phyloP scores from a whole-genome alignment of 2,113 vertebrate genomes.

The Ictidomys tridecemlineatus region DNA sequence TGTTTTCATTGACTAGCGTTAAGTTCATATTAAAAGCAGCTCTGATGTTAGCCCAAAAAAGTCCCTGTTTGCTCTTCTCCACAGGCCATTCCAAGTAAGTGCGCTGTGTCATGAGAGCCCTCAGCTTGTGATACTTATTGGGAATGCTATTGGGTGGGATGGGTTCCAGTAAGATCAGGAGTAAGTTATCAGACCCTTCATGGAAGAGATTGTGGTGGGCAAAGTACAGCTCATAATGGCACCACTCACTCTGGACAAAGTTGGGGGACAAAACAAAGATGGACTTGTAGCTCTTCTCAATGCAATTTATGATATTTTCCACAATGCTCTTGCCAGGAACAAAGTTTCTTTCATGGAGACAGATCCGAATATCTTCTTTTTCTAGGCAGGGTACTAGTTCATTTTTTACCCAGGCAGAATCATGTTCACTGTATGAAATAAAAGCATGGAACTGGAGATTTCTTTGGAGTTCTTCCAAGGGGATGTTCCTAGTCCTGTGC shows the following conservation, averaged over 20 bases:
- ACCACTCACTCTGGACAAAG: constrained; percentile 97
- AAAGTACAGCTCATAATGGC: constrained; percentile 96
- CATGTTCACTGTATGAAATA: constrained; percentile 93
- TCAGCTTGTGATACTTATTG: constrained; percentile 93
- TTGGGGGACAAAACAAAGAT: constrained; percentile 94
- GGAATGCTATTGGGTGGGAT: constrained; percentile 91
- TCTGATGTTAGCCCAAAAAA: constrained; percentile 94
- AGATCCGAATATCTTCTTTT: constrained; percentile 88
- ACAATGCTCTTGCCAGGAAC: constrained; percentile 92
- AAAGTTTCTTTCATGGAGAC: constrained; percentile 94
- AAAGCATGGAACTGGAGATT: constrained; percentile 92
- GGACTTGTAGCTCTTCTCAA: constrained; percentile 93
- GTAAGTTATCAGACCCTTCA: constrained; percentile 89
- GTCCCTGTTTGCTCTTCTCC: constrained; percentile 90
- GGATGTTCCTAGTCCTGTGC: constrained; percentile 84
- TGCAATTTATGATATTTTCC: constrained; percentile 94
- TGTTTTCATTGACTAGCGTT: not conserved
- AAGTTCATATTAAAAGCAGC: constrained; percentile 89
- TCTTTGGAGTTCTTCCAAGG: constrained; percentile 72
- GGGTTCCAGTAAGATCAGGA: constrained; percentile 93
- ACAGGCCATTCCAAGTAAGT: constrained; percentile 95
- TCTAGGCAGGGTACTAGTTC: constrained; percentile 90
- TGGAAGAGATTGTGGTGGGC: constrained; percentile 92
- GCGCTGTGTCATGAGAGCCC: constrained; percentile 91
- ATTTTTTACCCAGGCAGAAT: constrained; percentile 91